A percentile compares a stretch with the other conserved stretches of the same genome.
Conservation (phyloP, 1,140 invertebrate species). For the Drosophila santomea region DNA sequence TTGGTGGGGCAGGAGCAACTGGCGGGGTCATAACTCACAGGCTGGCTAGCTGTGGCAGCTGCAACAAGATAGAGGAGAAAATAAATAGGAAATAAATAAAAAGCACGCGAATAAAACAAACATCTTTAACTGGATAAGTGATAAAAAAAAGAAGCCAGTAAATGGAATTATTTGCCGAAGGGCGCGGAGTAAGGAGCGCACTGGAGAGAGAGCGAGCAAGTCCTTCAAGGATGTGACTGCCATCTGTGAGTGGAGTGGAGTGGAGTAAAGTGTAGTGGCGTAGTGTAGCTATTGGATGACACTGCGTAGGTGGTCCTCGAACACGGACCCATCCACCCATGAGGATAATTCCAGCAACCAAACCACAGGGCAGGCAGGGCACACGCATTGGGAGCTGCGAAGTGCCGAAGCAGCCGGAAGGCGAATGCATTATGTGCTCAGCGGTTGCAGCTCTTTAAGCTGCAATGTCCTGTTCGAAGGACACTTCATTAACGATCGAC, state of each 20-base stretch:
- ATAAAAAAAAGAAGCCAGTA: slow-evolving; percentile 61
- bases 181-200: neutral
- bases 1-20: neutral
- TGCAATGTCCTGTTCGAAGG: slow-evolving; percentile 25
- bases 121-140: slow-evolving; percentile 69
- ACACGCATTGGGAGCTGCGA: slow-evolving; percentile 19
- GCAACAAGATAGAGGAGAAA: slow-evolving; percentile 31
- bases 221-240: slow-evolving; percentile 9
- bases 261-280: no score
- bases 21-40: slow-evolving; percentile 34
- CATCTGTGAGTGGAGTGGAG: neutral
- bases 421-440: slow-evolving; percentile 16
- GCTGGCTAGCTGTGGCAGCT: slow-evolving; percentile 23
- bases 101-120: slow-evolving; percentile 58
- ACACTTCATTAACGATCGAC: slow-evolving; percentile 61
- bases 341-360: slow-evolving; percentile 51
- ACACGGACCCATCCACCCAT: slow-evolving; percentile 5
- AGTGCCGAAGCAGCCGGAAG: slow-evolving; percentile 2
- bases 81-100: slow-evolving; percentile 52
- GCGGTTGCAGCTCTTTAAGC: slow-evolving; percentile 21
- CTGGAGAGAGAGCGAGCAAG: no score
- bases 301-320: slow-evolving; percentile 2
- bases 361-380: slow-evolving; percentile 19
- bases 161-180: slow-evolving; percentile 63
- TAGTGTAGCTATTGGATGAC: neutral